Evolutionary conservation across 2,888 invertebrate genomes (phyloP), one percentile per base, ranked within the genome.

Genomic region (Smittia aterrima): DNA sequence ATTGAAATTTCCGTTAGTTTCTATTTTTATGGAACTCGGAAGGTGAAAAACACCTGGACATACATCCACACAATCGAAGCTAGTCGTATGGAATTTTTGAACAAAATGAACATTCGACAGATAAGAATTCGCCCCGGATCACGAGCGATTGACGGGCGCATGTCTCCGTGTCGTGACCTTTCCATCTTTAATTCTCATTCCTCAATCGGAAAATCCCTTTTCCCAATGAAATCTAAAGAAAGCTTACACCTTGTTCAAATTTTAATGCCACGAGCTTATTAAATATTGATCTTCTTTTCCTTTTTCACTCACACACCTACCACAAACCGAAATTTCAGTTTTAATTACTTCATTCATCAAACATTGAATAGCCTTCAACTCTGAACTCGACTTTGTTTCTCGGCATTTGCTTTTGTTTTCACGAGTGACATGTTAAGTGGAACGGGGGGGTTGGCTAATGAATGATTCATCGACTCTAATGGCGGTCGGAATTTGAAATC

Each of bases 251-350:
- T 70, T 54, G 22, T n/a, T n/a, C n/a, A 70, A 66, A 25, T 66
- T 24, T 66, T 66, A 38, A 66, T 18, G 38, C 20, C 41, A 58
- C 6, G 9, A 66, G 71, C 71, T 71, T 38, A 71, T 71, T 54
- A 71, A 71, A n/a, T 71, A 71, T 71, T 71, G 71, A 71, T 71
- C 54, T 71, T 66, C 38, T 58, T 70, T n/a, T n/a, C n/a, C n/a
- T n/a, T n/a, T n/a, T 18, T 58, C 25, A 24, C 24, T 70, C 53
- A 25, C 24, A n/a, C 47, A 25, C 53, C 7, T 16, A 70, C 70
- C 22, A 22, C 7, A 9, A 32, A 6, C 53, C 53, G 22, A 22
- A 58, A 18, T 6, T 68, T 70, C 58, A 71, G n/a, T 71, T 71
- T 58, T 71, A 71, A 71, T 71, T 58, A 71, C 71, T 58, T 25